A percentile compares a stretch with the other conserved stretches of the same genome.
Evolutionary conservation across 2,888 invertebrate genomes (phyloP).

Genomic region (Lasioglossum pauxillum): DNA sequence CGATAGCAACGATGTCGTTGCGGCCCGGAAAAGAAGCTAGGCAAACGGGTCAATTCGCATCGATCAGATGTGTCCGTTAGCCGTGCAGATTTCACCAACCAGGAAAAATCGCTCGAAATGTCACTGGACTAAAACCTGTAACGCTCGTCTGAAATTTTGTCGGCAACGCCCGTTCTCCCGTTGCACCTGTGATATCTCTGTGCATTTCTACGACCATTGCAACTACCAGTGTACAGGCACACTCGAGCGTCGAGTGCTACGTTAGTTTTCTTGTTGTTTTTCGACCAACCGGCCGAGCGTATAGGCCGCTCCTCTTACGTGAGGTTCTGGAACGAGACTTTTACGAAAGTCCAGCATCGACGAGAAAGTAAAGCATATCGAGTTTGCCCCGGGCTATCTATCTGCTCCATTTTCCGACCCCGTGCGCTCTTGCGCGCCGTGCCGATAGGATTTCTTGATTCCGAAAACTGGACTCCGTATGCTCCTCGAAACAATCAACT

Average conservation of each 20-base stretch:
- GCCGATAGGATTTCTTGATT: constrained; percentile 16
- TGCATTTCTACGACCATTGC: constrained; percentile 21
- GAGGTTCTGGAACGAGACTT: constrained; percentile 71
- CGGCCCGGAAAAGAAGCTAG: neutral
- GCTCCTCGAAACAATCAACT: neutral
- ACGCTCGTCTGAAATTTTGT: constrained; percentile 50
- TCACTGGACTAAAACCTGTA: constrained; percentile 34
- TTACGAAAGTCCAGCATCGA: constrained; percentile 69
- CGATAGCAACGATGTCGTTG: neutral
- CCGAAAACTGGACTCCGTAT: neutral
- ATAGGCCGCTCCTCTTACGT: constrained; percentile 63
- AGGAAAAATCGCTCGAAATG: constrained; percentile 46
- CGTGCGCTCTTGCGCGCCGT: constrained; percentile 26
- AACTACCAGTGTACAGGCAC: neutral
- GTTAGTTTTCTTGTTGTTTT: constrained; percentile 44
- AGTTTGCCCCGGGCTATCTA: constrained; percentile 63
- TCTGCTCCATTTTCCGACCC: constrained; percentile 73
- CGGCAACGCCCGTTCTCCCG: constrained; percentile 65
- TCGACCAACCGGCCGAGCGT: constrained; percentile 40
- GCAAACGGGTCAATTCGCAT: neutral
- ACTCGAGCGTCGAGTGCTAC: neutral
- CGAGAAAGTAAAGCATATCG: constrained; percentile 75
- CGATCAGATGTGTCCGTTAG: constrained; percentile 1
- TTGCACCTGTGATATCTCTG: constrained; percentile 60
- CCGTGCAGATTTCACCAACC: constrained; percentile 19